Evolutionary conservation across 35 echinoderm and acorn worm genomes (phyloP).

Genomic region (Ophioderma brevispina): DNA sequence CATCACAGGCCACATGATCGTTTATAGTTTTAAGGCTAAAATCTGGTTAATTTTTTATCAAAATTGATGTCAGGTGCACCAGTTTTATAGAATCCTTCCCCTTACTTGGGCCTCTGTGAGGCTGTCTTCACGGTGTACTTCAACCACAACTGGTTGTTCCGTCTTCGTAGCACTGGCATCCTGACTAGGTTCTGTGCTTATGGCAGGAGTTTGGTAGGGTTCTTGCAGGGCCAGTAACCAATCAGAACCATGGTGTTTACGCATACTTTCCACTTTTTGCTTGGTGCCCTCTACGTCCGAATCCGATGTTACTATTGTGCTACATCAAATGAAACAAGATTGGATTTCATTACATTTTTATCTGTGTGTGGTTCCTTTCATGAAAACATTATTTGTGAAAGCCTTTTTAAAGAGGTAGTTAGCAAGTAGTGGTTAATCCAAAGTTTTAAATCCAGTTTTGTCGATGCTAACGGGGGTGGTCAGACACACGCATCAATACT

Average conservation of each 20-base stretch:
- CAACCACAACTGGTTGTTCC: not conserved
- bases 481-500: too few relatives aligned
- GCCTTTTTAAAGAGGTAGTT: too few relatives aligned
- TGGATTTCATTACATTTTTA: not conserved
- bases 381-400: too few relatives aligned
- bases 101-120: too few relatives aligned
- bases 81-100: too few relatives aligned
- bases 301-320: not conserved
- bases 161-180: not conserved
- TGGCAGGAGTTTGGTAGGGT: constrained; percentile 39
- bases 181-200: not conserved
- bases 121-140: not conserved
- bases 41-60: too few relatives aligned
- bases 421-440: too few relatives aligned
- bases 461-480: too few relatives aligned
- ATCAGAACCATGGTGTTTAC: constrained; percentile 72
- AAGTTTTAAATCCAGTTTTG: too few relatives aligned
- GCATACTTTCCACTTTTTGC: constrained; percentile 75
- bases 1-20: too few relatives aligned
- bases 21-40: too few relatives aligned
- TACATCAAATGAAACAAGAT: not conserved
- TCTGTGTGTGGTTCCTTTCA: not conserved
- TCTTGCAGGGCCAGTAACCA: constrained; percentile 81
- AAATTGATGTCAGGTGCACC: too few relatives aligned
- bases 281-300: constrained; percentile 68